Evolutionary conservation across 2,113 vertebrate genomes (phyloP).

Genomic region (Antechinus stuartii): DNA sequence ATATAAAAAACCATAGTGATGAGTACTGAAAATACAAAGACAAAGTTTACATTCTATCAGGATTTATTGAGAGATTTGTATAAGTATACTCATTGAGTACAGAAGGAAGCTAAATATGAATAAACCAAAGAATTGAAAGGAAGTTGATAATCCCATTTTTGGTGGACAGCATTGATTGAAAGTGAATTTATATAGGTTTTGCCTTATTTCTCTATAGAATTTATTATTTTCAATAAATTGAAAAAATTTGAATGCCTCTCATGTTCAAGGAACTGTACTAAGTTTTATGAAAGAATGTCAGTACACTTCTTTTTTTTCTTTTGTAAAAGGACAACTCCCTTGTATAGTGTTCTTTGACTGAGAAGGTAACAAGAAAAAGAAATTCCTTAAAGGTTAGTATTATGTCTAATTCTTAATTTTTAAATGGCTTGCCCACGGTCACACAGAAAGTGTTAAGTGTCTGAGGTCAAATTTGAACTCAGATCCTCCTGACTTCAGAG

Average conservation of each 20-base stretch:
- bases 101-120: not conserved
- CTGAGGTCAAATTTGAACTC: too few relatives aligned
- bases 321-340: too few relatives aligned
- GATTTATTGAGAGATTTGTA: not conserved
- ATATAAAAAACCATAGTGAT: not conserved
- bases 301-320: too few relatives aligned
- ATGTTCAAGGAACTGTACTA: not conserved
- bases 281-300: constrained; percentile 2
- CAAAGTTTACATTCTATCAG: not conserved
- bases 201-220: constrained; percentile 31
- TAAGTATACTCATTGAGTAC: not conserved
- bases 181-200: not conserved
- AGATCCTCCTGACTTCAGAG: too few relatives aligned
- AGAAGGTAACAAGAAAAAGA: too few relatives aligned
- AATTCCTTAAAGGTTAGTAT: too few relatives aligned
- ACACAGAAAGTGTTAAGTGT: too few relatives aligned
- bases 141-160: not conserved
- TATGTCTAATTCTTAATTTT: too few relatives aligned
- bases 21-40: not conserved
- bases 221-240: constrained; percentile 59
- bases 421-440: too few relatives aligned
- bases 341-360: too few relatives aligned
- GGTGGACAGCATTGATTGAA: not conserved
- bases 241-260: constrained; percentile 22
- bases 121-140: not conserved